Conservation (phyloP, 2,113 vertebrate genomes). For the Muscicapa adusta region DNA sequence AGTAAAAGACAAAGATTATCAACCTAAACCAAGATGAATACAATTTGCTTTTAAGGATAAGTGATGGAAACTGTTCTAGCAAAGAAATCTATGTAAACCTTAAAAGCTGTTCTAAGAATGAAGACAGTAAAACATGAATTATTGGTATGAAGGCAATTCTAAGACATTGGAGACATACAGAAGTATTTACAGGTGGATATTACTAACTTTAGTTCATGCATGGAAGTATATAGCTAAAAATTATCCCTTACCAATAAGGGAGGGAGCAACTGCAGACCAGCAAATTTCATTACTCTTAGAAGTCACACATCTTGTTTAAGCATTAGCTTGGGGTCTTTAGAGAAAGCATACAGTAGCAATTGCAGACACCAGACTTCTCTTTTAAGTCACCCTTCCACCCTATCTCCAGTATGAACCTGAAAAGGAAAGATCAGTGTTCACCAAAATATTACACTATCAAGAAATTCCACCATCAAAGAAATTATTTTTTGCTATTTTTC, state of each 20-base stretch:
- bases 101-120: not conserved
- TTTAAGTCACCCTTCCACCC: not conserved
- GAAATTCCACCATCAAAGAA: not conserved
- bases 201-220: not conserved
- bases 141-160: not conserved
- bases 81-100: not conserved
- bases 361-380: not conserved
- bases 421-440: not conserved
- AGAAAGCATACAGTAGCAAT: not conserved
- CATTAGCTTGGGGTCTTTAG: not conserved
- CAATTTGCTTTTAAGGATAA: not conserved
- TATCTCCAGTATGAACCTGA: not conserved
- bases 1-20: not conserved
- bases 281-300: not conserved
- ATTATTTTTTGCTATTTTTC: not conserved
- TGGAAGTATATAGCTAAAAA: not conserved
- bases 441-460: not conserved
- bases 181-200: not conserved
- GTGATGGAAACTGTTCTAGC: not conserved
- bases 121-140: not conserved
- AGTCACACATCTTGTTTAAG: not conserved
- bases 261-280: not conserved
- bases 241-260: not conserved
- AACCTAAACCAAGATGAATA: not conserved
- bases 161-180: not conserved